Base-by-base conservation (phyloP, 2,888 invertebrate species). In the Meliscaeva auricollis region DNA sequence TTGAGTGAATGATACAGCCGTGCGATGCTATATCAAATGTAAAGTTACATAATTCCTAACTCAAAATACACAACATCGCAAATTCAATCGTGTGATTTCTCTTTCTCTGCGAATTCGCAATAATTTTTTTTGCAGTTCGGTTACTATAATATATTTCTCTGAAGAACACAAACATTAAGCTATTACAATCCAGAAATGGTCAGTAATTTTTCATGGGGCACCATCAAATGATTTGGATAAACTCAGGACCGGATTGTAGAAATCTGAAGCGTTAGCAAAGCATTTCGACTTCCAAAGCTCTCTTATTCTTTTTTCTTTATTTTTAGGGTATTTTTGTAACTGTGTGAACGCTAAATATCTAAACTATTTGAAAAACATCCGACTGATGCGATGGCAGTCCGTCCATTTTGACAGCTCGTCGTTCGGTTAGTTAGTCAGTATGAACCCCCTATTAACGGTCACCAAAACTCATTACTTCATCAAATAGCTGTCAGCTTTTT, bases 181-280 rank as follows among this genome's bases (percentile, higher is more conserved):
- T 46, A 68, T 30, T 46, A 17, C 17, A 64, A 30, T 54, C 13
- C 54, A 20, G 26, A 26, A 62, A 54, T 54, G 68, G 50, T 54
- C 38, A 72, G 64, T 66, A 32, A 75, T 75, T 75, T 79, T 68
- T 50, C 75, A 75, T 84, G 82, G 32, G 41, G 32, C 66, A 69
- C 62, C 60, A 35, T 38, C 38, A 38, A 58, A 58, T n/a, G 20
- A 50, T 20, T 66, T 48, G 32, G 32, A 66, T 11, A 13, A 22
- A 11, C 11, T 38, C 38, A 38, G 38, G 38, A 1, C 3, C 38
- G 38, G 38, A 38, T 38, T 38, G 38, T 13, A 38, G 7, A 38
- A 9, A 38, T 13, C 11, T 13, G 9, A 1, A 1, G 38, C 38
- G 3, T 38, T 7, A 0, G 9, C 11, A 35, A 3, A 6, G 2